Evolutionary conservation across 2,888 invertebrate species (phyloP).

Genomic region (Patella pellucida): DNA sequence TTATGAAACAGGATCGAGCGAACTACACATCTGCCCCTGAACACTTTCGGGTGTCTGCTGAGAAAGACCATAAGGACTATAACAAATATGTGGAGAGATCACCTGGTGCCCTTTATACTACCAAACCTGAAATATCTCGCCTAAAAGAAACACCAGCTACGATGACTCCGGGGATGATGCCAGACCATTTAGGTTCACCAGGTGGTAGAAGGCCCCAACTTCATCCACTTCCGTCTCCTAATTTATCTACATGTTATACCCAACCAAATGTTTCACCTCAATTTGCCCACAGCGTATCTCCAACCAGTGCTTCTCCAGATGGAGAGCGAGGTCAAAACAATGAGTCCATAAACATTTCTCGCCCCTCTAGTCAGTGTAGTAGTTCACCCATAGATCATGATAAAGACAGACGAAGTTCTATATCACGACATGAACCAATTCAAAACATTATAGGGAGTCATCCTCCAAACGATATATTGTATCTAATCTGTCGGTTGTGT

Average conservation of each 20-base stretch:
- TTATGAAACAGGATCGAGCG: not conserved
- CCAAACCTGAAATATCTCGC: slow-evolving; percentile 5
- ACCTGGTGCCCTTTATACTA: slow-evolving; percentile 16
- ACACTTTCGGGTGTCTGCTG: not conserved
- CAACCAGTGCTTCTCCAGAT: not conserved
- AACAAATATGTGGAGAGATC: not conserved
- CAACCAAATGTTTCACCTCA: slow-evolving; percentile 16
- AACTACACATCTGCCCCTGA: not conserved
- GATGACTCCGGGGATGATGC: slow-evolving; percentile 17
- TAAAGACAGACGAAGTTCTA: slow-evolving; percentile 35
- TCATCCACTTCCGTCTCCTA: slow-evolving; percentile 32
- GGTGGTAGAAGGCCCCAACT: slow-evolving; percentile 32
- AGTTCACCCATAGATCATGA: slow-evolving; percentile 26
- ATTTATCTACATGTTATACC: slow-evolving; percentile 24
- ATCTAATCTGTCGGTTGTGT: slow-evolving; percentile 65
- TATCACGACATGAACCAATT: slow-evolving; percentile 65
- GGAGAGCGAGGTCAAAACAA: slow-evolving; percentile 5
- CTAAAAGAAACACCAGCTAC: slow-evolving; percentile 17
- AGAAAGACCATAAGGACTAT: not conserved
- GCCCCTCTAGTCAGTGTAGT: slow-evolving; percentile 18
- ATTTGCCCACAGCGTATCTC: slow-evolving; percentile 7
- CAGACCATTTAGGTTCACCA: slow-evolving; percentile 16
- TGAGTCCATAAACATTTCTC: slow-evolving; percentile 8
- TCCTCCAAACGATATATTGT: slow-evolving; percentile 64
- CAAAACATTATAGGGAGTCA: slow-evolving; percentile 65